These are phyloP conservation scores for Arvicanthis niloticus DNA, from an alignment of 2,113 vertebrate genomes.

Conservation along the genomic window DNA sequence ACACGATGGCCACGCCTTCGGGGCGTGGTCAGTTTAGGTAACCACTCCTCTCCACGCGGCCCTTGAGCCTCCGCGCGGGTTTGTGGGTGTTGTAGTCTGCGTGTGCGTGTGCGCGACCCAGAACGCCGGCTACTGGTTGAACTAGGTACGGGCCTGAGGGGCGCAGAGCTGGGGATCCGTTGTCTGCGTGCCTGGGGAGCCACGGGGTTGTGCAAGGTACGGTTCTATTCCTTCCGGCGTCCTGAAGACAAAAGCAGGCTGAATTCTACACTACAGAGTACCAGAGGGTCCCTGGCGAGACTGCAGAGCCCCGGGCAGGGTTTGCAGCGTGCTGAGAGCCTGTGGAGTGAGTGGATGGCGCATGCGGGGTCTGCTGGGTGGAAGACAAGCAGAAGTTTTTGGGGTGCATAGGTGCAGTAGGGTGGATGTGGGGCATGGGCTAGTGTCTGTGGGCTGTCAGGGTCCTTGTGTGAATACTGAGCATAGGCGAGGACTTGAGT, in stretches of 20 bases:
- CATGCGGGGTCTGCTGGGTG: not conserved
- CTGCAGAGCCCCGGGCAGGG: not conserved
- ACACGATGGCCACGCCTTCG: not conserved
- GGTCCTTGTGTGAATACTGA: not conserved
- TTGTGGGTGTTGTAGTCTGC: slow-evolving; percentile 38
- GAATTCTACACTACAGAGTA: no score
- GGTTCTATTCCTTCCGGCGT: not conserved
- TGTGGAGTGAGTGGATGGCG: not conserved
- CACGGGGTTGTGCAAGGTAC: no score
- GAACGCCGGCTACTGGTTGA: not conserved
- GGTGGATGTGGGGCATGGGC: no score
- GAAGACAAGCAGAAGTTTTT: not conserved
- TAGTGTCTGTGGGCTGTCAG: not conserved
- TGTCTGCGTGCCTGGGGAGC: not conserved
- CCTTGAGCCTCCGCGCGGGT: not conserved
- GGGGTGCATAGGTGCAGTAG: not conserved
- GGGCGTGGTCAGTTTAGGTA: not conserved
- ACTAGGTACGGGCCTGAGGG: not conserved
- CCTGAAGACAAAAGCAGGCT: not conserved
- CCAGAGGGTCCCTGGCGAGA: no score
- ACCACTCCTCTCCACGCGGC: not conserved
- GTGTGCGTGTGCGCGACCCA: not conserved
- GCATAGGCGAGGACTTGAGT: not conserved
- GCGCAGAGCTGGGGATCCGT: no score
- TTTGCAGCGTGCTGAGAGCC: not conserved